Evolutionary conservation across 2,113 vertebrate genomes (phyloP), one percentile per base, ranked within the genome.

Genomic region (Trinectes maculatus): DNA sequence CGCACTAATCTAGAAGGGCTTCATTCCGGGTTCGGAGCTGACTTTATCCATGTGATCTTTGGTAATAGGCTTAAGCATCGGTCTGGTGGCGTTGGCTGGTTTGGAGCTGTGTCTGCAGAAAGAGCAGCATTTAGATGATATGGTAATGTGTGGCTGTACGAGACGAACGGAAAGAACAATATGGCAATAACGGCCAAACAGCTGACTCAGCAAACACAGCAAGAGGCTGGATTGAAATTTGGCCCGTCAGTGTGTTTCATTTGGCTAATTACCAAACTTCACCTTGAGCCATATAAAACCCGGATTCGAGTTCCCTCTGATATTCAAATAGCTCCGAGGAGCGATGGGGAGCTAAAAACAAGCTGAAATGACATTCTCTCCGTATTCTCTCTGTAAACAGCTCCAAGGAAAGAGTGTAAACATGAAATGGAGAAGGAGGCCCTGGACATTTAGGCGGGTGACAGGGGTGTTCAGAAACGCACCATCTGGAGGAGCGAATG

Each of bases 401-500:
- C 80, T 52, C 5, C 31, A 21, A 48, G 57, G 62, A 80, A 71
- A 80, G 44, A 52, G 42, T 37, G 49, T 79, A 86, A 87, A 87
- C 75, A 88, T 36, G 26, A 61, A 52, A 25, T 10, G 21, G 46
- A 46, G 40, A n/a, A 71, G 58, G 66, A 71, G 85, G 54, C 42
- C 44, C 0, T 2, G 66, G 55, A 71, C 55, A 51, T 76, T 82
- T 60, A 71, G 47, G 26, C 63, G 59, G 43, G 53, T 69, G 80
- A 63, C 65, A 47, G 26, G 48, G 81, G 29, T 8, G 24, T n/a
- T 37, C 24, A 80, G 66, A 84, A 56, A 84, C 44, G 48, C 53
- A 83, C 71, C 82, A 85, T 89, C 80, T 91, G 84, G 81, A 73
- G 31, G 55, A 55, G 43, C 40, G 22, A 39, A 56, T 37, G 60